Evolutionary conservation across 1,140 invertebrate species (phyloP), one percentile per base, ranked within the genome.

Genomic region (Aradophagus sp.): DNA sequence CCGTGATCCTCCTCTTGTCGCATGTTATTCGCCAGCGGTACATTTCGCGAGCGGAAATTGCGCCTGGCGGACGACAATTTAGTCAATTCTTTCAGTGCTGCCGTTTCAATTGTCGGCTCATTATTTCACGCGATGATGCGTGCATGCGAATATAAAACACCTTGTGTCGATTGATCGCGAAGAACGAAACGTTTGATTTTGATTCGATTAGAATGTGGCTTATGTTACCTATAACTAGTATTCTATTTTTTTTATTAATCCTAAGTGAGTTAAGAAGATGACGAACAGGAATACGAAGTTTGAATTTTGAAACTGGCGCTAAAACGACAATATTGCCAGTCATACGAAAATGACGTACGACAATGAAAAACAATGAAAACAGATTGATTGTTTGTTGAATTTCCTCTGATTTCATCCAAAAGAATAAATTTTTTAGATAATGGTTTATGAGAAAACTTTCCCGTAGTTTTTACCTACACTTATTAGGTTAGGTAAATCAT

Each of bases 91-190:
- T 65, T 53, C 59, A 58, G 67, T 35, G 38, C 48, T 50, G 53
- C 42, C 47, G 67, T 71, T 71, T 62, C 67, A 71, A 71, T 71
- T 71, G 58, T 26, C n/a, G 13, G 23, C 16, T 63, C 67, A 53
- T 71, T 71, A 71, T 63, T 71, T 62, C 36, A 58, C 44, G 55
- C 42, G 41, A 41, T 50, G 56, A 44, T 52, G 55, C 50, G 44
- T 61, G 34, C 34, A 53, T 47, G 41, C 42, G 31, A 55, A 69
- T 62, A 27, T 26, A 32, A 65, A 55, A 55, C 50, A 55, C 61
- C 61, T 65, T 55, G 41, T 27, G 11, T 52, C 44, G 35, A 63
- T 53, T 63, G 32, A 47, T 48, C n/a, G 17, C 50, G 29, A 52
- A 34, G 45, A 42, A 52, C 47, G 31, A 36, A 44, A 31, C 32